Evolutionary conservation across 1,140 invertebrate species (phyloP), one percentile per base, ranked within the genome.

Genomic region (Meteorus sp.): DNA sequence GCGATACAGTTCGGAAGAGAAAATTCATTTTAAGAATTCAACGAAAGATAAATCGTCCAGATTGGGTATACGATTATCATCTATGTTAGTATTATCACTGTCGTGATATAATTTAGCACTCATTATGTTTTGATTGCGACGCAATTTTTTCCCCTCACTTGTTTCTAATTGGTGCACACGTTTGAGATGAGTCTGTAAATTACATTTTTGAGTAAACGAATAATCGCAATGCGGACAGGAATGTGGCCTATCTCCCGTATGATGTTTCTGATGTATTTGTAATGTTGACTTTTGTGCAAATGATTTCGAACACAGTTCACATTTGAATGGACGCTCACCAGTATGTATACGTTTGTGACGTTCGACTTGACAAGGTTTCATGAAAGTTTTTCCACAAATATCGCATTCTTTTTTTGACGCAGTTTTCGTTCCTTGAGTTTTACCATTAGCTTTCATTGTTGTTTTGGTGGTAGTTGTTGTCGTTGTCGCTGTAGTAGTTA

Each of bases 261-360:
- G 90, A 48, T 79, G 83, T 60, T 80, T 82, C 31, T 80, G 76
- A 67, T 88, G 87, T 55, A 81, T 80, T 52, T 84, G 78, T 0
- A 88, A 66, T 0, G 87, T 87, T 1, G 84, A 83, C 64, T 88
- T 88, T 22, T 89, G 83, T 7, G 85, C 79, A 65, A 90, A 91
- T 1, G 77, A 81, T 68, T 88, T 89, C 2, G 72, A 67, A 67
- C 89, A 90, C 9, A 82, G 65, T 15, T 83, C 72, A 66, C 89
- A 90, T 8, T 79, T 78, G 69, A 83, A 90, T 0, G 89, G 88
- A 48, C 85, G 82, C 66, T 88, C 86, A 6, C 87, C 87, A 0
- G 87, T 89, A 60, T 89, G 88, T 17, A 83, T 85, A 17, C 85
- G 68, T 72, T 73, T 71, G 52, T 82, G 80, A 7, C 79, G 66